phyloP scores from a whole-genome alignment of 2,888 invertebrate genomes.

The Chloroclysta siterata region DNA sequence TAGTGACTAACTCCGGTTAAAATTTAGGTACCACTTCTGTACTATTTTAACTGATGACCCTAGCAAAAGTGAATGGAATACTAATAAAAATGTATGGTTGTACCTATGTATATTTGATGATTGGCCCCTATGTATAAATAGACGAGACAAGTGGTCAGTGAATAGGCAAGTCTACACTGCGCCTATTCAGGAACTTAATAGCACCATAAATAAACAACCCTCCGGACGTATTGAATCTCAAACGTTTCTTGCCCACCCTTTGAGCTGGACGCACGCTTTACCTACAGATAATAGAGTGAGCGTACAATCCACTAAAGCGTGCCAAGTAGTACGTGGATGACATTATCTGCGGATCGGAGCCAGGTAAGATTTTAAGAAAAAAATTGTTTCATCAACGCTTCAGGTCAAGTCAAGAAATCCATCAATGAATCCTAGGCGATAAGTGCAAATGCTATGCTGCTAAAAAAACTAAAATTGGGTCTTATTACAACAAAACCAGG shows the following conservation, averaged over 20 bases:
- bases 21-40: too few species aligned
- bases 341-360: neutral
- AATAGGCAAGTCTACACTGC: slow-evolving; percentile 12
- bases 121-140: neutral
- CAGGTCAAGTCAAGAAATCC: too few species aligned
- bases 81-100: too few species aligned
- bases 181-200: slow-evolving; percentile 21
- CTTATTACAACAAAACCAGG: too few species aligned
- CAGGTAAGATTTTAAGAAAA: too few species aligned
- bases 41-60: too few species aligned
- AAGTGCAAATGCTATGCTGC: too few species aligned
- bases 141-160: slow-evolving; percentile 17
- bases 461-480: too few species aligned
- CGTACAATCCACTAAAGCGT: slow-evolving; percentile 10
- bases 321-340: neutral
- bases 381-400: too few species aligned
- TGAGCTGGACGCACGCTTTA: slow-evolving; percentile 27
- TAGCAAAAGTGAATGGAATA: too few species aligned
- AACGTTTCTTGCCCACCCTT: slow-evolving; percentile 34
- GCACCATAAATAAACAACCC: slow-evolving; percentile 31
- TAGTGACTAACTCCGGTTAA: too few species aligned
- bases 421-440: too few species aligned
- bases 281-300: slow-evolving; percentile 17
- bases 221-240: slow-evolving; percentile 32
- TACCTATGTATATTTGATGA: neutral